Conservation (phyloP, 2,888 invertebrate species). For the Sarcophaga subvicina region DNA sequence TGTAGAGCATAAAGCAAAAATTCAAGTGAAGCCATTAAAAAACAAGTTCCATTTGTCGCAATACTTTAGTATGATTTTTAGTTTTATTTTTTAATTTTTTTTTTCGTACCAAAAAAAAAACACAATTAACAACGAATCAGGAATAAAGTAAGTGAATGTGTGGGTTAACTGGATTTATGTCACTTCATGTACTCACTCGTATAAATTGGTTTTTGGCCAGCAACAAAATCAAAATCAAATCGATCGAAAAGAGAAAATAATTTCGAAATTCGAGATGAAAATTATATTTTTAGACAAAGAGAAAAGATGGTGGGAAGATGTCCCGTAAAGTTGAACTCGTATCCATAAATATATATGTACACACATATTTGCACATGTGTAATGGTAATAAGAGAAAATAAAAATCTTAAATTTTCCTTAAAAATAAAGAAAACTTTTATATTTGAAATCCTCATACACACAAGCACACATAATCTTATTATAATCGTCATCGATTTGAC, state of each 20-base stretch:
- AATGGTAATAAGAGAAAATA: too few relatives aligned
- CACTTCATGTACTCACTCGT: slow-evolving; percentile 43
- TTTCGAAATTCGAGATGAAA: slow-evolving; percentile 27
- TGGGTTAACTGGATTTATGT: slow-evolving; percentile 71
- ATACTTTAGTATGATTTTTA: slow-evolving; percentile 43
- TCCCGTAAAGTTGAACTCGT: too few relatives aligned
- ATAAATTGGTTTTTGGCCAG: neutral
- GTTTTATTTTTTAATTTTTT: neutral
- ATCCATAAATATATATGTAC: too few relatives aligned
- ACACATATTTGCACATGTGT: too few relatives aligned
- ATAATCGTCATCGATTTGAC: too few relatives aligned
- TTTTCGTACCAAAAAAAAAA: neutral
- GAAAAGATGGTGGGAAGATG: too few relatives aligned
- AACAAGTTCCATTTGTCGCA: slow-evolving; percentile 71
- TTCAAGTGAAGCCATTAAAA: slow-evolving; percentile 69
- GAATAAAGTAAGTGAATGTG: slow-evolving; percentile 59
- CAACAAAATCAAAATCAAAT: slow-evolving; percentile 1
- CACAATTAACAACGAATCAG: slow-evolving; percentile 42
- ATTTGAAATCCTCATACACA: too few relatives aligned
- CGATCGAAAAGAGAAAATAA: slow-evolving; percentile 12
- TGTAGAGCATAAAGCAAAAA: slow-evolving; percentile 44
- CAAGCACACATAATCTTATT: too few relatives aligned
- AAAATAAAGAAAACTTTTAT: too few relatives aligned
- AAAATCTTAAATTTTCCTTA: too few relatives aligned
- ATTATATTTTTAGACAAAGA: too few relatives aligned